Evolutionary conservation across 2,797 vertebrate genomes (phyloP), one percentile per base, ranked within the genome.

Genomic region (Sardinella longiceps): DNA sequence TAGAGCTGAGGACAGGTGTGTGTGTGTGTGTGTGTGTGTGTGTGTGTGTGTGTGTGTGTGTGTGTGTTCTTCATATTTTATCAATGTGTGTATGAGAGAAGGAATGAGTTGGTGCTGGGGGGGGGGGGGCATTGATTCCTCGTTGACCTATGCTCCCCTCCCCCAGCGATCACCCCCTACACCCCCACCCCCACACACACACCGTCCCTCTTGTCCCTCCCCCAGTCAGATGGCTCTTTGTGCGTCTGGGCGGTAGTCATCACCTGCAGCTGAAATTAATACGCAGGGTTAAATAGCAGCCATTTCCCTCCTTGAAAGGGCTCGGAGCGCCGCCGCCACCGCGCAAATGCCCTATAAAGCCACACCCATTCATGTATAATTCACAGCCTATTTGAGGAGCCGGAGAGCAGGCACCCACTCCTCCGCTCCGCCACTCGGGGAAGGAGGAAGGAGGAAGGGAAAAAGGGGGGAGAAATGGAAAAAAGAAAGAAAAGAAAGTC

Each of bases 331-430:
- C n/a, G n/a, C n/a, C n/a, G n/a, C n/a, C n/a, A n/a, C n/a, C 91
- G 90, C 87, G 87, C 93, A 91, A 92, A 93, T 90, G 93, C 91
- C 94, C 93, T 93, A 95, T 96, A 95, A 96, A 96, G 92, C 88
- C 92, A 87, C 91, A 91, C 91, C 89, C 88, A 90, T 92, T 95
- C 93, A 94, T 95, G 93, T 96, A 93, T 95, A 95, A 96, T 96
- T 95, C 95, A 94, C 89, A 88, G 83, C 93, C 93, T 88, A 95
- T 95, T 96, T 94, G 95, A 93, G 93, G 89, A 90, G 92, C 89
- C 93, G 93, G 89, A 90, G 92, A 89, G 91, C 92, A 85, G 91
- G 92, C 91, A 90, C 90, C 91, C 92, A 93, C 92, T 93, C 93
- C 92, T 91, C 89, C 84, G 84, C 92, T 93, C 93, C 92, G 92